Conservation (phyloP, 2,797 vertebrate species). For the Anniella stebbinsi region DNA sequence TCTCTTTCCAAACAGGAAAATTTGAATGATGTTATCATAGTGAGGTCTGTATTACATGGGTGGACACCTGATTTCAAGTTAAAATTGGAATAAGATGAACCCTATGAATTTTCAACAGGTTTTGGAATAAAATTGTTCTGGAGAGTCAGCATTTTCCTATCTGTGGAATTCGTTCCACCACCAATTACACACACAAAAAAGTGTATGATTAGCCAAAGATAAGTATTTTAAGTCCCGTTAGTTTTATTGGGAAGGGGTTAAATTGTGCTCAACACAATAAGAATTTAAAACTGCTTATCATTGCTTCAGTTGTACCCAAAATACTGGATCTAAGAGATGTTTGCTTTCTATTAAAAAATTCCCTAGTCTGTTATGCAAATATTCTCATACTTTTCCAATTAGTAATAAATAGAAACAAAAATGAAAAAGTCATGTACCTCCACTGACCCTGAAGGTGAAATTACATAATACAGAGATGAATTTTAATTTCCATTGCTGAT, state of each 20-base stretch:
- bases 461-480: neutral
- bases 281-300: neutral
- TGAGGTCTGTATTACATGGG: constrained; percentile 40
- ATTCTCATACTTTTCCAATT: neutral
- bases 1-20: constrained; percentile 50
- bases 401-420: neutral
- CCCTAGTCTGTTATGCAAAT: neutral
- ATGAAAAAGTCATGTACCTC: neutral
- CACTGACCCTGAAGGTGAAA: neutral
- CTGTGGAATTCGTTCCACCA: constrained; percentile 1
- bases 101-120: neutral
- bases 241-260: neutral
- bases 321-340: neutral
- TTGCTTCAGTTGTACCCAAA: neutral
- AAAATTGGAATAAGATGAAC: constrained; percentile 44
- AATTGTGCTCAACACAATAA: neutral
- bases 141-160: neutral
- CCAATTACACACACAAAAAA: constrained; percentile 11
- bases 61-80: constrained; percentile 23
- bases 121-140: neutral
- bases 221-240: neutral
- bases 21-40: constrained; percentile 42
- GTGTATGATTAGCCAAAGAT: neutral
- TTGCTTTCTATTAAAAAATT: neutral
- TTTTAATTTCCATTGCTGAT: constrained; percentile 3